Evolutionary conservation across 2,113 vertebrate species (phyloP).

Genomic region (Etia nguti): DNA sequence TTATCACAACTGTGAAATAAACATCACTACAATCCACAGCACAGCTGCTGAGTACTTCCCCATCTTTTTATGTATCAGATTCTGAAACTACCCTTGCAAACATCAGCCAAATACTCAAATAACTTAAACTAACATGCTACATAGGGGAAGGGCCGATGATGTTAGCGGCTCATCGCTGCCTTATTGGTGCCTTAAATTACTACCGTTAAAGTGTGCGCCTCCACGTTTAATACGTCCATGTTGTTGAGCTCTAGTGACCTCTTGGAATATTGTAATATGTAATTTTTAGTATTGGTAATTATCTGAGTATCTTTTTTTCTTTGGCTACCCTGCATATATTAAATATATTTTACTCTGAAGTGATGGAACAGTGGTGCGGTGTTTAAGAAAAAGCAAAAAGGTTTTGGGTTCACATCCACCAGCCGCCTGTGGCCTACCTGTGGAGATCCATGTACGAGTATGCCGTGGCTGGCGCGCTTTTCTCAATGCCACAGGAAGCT

Average conservation of each 20-base stretch:
- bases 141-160: neutral
- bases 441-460: neutral
- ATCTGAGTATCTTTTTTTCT: neutral
- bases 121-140: too few species aligned
- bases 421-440: rapidly evolving
- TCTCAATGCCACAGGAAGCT: neutral
- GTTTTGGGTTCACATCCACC: neutral
- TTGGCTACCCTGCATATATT: neutral
- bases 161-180: neutral
- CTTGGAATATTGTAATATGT: neutral
- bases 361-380: neutral
- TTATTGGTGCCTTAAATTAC: neutral
- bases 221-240: rapidly evolving
- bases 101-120: neutral
- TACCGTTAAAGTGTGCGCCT: neutral
- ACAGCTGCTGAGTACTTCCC: neutral
- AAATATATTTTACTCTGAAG: neutral
- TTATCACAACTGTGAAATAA: neutral
- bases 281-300: neutral
- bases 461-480: neutral
- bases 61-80: neutral
- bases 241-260: neutral
- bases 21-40: neutral
- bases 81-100: neutral
- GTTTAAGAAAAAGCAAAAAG: neutral